Evolutionary conservation across 2,888 invertebrate genomes (phyloP), one percentile per base, ranked within the genome.

Genomic region (Amphipoea lucens): DNA sequence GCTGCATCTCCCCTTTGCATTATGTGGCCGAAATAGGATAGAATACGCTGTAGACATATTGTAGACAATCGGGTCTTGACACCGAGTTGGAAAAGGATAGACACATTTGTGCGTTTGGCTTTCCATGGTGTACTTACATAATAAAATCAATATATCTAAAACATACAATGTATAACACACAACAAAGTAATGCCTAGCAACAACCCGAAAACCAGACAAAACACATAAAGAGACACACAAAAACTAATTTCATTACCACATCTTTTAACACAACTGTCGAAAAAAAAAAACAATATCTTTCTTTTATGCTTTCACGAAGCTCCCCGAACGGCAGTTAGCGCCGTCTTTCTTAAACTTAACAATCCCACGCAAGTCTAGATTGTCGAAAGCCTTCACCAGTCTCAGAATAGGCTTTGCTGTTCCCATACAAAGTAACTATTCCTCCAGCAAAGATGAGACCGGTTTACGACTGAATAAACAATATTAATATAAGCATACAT

Each of bases 401-500:
- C 57, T 40, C 42, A 74, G 48, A 83, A 81, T 84, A 83, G 76
- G 69, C 84, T 81, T 70, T 86, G 40, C 45, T 72, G 66, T 82
- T 68, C 81, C 79, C 78, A 78, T 79, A 85, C 78, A 89, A 88
- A 86, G 90, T 89, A 82, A 86, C 86, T 84, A 82, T 83, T 85
- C 81, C 82, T 82, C 68, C 76, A 88, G 85, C 90, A 89, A 86
- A 87, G 79, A 87, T 88, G 83, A 88, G 87, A 84, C 89, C 88
- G 87, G 89, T 90, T 92, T 91, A 90, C 89, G 92, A 91, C 92
- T 92, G 90, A 89, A 94, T 94, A 95, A 95, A 95, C 94, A 94
- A 93, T 94, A 94, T 93, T 95, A 95, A 96, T 95, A 95, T 93
- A 93, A 89, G 88, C 94, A 94, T 94, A 95, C 94, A 94, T 94